Evolutionary conservation across 2,888 invertebrate genomes (phyloP), one percentile per base, ranked within the genome.

Genomic region (Polyommatus iphigenia): DNA sequence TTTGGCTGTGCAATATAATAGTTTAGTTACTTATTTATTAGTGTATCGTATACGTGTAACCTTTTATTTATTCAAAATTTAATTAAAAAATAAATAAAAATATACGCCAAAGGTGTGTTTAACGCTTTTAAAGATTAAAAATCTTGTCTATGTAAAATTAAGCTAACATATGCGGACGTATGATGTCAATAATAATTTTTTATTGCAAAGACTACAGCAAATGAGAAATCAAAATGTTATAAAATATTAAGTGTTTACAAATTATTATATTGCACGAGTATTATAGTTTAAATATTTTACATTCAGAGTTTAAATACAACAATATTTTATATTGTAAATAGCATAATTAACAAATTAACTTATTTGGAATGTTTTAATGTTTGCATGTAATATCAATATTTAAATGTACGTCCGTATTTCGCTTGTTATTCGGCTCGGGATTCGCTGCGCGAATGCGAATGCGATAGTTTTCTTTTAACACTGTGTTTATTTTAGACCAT

Each of bases 391-490:
- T 18, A 29, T 3, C 18, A 18, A 67, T 29, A 15, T 4, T 29
- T 29, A 67, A 29, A 15, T 29, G 62, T 15, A 67, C 29, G 67
- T 67, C 67, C 67, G 67, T 67, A 32, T 67, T 29, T 79, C 29
- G 72, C 59, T 72, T 72, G 46, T 76, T 80, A 81, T 81, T 82
- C 77, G 79, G 81, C 80, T 83, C 77, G 79, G 81, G 82, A 84
- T 89, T 90, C 91, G 92, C 92, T 82, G 87, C 89, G 92, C 93
- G 92, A 89, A 24, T 24, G 24, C 24, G 24, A 24, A 24, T 24
- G 24, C 24, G 90, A 84, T 84, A 6, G 62, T 62, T 86, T 85
- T 88, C 67, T 79, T 79, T 83, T 87, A 85, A 84, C 81, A 80
- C 83, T 82, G 82, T 85, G 85, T 85, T 85, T 85, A 86, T 87